Evolutionary conservation across 2,888 invertebrate genomes (phyloP), one percentile per base, ranked within the genome.

Genomic region (Mimumesa dahlbomi): DNA sequence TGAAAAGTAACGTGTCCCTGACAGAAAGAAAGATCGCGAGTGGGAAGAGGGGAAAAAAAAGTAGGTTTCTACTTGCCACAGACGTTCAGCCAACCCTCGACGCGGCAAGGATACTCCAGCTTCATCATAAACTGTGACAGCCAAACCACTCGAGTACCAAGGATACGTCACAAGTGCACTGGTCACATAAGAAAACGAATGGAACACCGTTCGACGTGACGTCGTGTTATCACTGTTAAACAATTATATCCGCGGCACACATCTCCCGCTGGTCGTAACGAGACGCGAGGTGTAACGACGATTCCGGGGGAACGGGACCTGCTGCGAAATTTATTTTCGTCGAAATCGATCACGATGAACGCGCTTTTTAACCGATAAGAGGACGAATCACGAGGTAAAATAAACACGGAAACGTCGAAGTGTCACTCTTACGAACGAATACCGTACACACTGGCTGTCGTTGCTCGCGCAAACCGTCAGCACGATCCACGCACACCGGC

Each of bases 51-150:
- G 22, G 13, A 19, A 52, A 6, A 11, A 65, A 34, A 42, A 7
- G 18, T 38, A 46, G 25, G 11, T 7, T 22, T 6, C 19, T 25
- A 88, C 91, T 91, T 78, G 92, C 92, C 92, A 84, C 91, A 91
- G 79, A 92, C 90, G 82, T 91, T 91, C 77, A 92, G 90, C 92
- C 92, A 92, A 72, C 92, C 92, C 86, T 92, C 92, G 45, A 92
- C 91, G 57, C 92, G 89, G 79, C 91, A 91, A 9, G 92, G 92
- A 85, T 91, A 92, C 70, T 90, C 90, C 84, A 91, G 83, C 85
- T 85, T 89, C 89, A 89, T 89, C 77, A 75, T 66, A 52, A 46
- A 58, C 22, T 19, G 29, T 42, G 14, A 36, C 42, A 7, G 40
- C 16, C 9, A 6, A 54, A 40, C 61, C 3, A 3, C 45, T 63